Evolutionary conservation across 2,888 invertebrate species (phyloP).

Genomic region (Cacoxenus indagator): DNA sequence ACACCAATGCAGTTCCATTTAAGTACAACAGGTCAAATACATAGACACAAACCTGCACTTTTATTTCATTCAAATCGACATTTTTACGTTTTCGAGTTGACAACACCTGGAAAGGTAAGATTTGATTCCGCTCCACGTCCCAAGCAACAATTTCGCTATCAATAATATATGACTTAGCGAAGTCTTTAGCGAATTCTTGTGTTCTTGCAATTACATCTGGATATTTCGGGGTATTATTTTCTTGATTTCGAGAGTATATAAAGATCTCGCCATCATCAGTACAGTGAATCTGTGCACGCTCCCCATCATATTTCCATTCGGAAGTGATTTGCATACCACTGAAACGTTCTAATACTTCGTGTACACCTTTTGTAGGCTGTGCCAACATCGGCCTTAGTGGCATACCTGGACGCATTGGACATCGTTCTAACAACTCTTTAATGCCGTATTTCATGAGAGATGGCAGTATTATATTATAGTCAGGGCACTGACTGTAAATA

Average conservation of each 20-base stretch:
- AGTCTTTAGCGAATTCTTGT: slow-evolving; percentile 72
- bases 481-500: slow-evolving; percentile 88
- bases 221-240: slow-evolving; percentile 94
- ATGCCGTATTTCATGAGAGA: slow-evolving; percentile 84
- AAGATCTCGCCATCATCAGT: slow-evolving; percentile 78
- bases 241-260: slow-evolving; percentile 96
- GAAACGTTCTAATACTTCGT: slow-evolving; percentile 87
- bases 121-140: slow-evolving; percentile 88
- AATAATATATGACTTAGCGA: slow-evolving; percentile 86
- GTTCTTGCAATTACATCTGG: slow-evolving; percentile 90
- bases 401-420: slow-evolving; percentile 90
- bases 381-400: slow-evolving; percentile 99
- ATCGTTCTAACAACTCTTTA: slow-evolving; percentile 80
- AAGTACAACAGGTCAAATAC: slow-evolving; percentile 96
- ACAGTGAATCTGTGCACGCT: slow-evolving; percentile 94
- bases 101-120: slow-evolving; percentile 95
- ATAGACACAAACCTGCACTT: slow-evolving; percentile 91
- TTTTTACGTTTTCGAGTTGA: slow-evolving; percentile 96
- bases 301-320: slow-evolving; percentile 99
- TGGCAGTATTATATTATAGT: slow-evolving; percentile 88
- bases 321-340: slow-evolving; percentile 93
- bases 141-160: slow-evolving; percentile 99
- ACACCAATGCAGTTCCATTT: slow-evolving; percentile 88
- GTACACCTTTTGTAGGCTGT: slow-evolving; percentile 95
- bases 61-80: slow-evolving; percentile 72